Conservation (phyloP, 2,888 invertebrate species). For the Tenthredo scrophulariae region DNA sequence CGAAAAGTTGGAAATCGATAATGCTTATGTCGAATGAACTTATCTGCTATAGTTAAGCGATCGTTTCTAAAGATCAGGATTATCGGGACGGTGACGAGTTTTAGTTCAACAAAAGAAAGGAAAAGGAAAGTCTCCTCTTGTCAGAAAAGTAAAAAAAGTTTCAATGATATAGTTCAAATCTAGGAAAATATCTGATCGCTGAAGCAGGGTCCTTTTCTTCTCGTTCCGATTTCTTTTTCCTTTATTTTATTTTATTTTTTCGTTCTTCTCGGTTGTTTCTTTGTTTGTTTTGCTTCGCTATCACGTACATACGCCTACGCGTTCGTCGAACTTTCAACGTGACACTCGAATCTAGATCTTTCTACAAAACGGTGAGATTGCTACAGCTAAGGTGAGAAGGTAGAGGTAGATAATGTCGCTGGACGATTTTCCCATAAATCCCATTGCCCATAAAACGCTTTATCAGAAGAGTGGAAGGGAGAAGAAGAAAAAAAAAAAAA, state of each 20-base stretch:
- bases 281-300: background rate
- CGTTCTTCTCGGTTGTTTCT: background rate
- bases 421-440: slow-evolving; percentile 38
- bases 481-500: background rate
- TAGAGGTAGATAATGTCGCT: slow-evolving; percentile 27
- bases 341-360: slow-evolving; percentile 32
- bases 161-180: background rate
- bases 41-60: background rate
- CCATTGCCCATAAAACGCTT: slow-evolving; percentile 33
- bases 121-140: background rate
- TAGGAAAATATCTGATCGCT: background rate
- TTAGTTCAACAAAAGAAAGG: slow-evolving; percentile 3
- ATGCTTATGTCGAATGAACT: slow-evolving; percentile 2
- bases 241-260: too few species aligned
- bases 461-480: slow-evolving; percentile 34
- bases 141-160: slow-evolving; percentile 27
- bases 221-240: background rate
- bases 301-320: background rate
- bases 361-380: slow-evolving; percentile 29
- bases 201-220: background rate
- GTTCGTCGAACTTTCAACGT: background rate
- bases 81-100: background rate
- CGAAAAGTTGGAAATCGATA: background rate
- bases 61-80: background rate
- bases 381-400: slow-evolving; percentile 28